These are phyloP conservation scores for Clarias fuscus DNA, from an alignment of 2,797 vertebrate species.

Conservation along the genomic window DNA sequence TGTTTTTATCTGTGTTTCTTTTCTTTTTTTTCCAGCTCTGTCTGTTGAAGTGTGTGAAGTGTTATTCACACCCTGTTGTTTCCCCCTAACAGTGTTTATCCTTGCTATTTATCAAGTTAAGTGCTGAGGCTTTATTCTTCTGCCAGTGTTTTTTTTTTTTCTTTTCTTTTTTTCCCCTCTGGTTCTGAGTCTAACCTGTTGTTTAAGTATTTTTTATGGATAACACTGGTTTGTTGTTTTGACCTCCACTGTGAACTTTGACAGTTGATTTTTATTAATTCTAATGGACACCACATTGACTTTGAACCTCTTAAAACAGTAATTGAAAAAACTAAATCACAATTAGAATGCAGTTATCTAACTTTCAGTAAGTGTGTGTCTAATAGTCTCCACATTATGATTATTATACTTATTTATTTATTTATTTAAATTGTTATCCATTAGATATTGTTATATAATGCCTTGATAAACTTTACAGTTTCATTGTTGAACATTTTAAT, in stretches of 20 bases:
- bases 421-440: too few relatives aligned
- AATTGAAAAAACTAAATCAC: neutral
- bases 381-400: too few relatives aligned
- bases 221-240: neutral
- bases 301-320: neutral
- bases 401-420: too few relatives aligned
- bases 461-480: neutral
- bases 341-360: neutral
- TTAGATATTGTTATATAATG: too few relatives aligned
- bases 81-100: too few relatives aligned
- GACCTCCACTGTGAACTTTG: neutral
- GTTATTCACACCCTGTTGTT: too few relatives aligned
- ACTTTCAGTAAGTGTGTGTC: neutral
- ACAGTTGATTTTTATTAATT: neutral
- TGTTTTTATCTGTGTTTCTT: neutral
- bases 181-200: neutral
- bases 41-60: too few relatives aligned
- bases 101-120: too few relatives aligned
- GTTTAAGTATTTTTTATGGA: neutral
- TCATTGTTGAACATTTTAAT: neutral
- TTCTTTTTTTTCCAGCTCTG: neutral
- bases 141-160: neutral
- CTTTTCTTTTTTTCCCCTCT: neutral
- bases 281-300: neutral
- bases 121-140: neutral